A percentile compares a stretch with the other conserved stretches of the same genome.
Conservation (phyloP, 2,888 invertebrate genomes). For the Athalia circularis region DNA sequence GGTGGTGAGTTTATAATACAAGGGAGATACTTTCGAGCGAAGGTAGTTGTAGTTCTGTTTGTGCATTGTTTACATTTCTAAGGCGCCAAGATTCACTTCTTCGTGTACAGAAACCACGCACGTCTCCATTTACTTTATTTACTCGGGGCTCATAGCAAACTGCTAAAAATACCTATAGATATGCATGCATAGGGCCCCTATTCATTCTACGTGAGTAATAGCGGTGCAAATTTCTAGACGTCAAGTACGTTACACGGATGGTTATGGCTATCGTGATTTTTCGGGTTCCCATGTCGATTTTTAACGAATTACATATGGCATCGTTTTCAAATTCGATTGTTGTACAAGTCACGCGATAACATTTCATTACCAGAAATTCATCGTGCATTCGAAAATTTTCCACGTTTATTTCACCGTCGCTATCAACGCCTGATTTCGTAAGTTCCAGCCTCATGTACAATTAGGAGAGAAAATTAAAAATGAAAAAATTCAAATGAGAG, state of each 20-base stretch:
- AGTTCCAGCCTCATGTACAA: not conserved
- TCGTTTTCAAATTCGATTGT: not conserved
- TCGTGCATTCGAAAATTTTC: too few relatives aligned
- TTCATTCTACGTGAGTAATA: constrained; percentile 3
- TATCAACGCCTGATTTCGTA: too few relatives aligned
- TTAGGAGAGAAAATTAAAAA: not conserved
- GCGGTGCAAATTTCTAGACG: not conserved
- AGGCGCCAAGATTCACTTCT: constrained; percentile 25
- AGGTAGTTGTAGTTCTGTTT: constrained; percentile 28
- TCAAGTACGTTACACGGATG: not conserved
- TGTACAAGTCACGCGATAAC: not conserved
- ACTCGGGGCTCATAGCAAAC: constrained; percentile 1
- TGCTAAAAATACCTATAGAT: not conserved
- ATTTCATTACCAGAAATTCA: too few relatives aligned
- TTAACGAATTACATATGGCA: constrained; percentile 1
- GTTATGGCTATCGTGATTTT: not conserved
- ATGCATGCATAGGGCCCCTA: constrained; percentile 10
- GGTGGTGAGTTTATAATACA: not conserved
- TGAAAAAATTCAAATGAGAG: constrained; percentile 14
- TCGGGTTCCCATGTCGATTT: not conserved
- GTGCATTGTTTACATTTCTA: constrained; percentile 27
- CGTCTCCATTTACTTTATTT: constrained; percentile 28
- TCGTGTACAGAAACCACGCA: not conserved
- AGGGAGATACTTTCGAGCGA: constrained; percentile 19
- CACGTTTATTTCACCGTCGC: too few relatives aligned